These are phyloP conservation scores for Pristionchus exspectatus DNA, from an alignment of 2,888 invertebrate genomes.

Conservation along the genomic window DNA sequence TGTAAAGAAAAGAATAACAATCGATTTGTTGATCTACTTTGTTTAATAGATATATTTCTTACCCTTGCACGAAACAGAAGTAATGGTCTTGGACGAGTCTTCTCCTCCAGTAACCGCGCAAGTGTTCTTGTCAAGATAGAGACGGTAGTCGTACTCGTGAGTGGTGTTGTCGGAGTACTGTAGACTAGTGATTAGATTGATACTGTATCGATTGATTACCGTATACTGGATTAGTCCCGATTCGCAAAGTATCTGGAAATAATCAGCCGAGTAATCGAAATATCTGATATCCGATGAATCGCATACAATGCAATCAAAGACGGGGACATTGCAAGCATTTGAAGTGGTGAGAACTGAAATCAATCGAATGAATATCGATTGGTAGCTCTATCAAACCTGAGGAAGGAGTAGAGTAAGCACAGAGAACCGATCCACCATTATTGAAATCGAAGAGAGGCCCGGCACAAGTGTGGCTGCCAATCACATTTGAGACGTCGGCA, in stretches of 20 bases:
- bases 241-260: not conserved
- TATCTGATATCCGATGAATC: not conserved
- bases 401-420: not conserved
- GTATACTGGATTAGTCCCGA: slow-evolving; percentile 10
- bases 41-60: not conserved
- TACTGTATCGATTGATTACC: not conserved
- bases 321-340: slow-evolving; percentile 12
- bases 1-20: not conserved
- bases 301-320: not conserved
- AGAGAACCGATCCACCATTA: not conserved
- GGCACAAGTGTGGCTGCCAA: not conserved
- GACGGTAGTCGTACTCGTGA: not conserved
- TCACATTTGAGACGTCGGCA: not conserved
- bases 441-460: not conserved
- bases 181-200: not conserved
- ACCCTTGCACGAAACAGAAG: slow-evolving; percentile 26
- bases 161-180: slow-evolving; percentile 17
- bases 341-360: slow-evolving; percentile 18
- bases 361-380: not conserved
- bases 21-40: not conserved
- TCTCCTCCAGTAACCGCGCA: not conserved
- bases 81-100: not conserved
- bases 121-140: not conserved
- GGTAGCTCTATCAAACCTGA: not conserved
- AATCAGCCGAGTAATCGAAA: not conserved